phyloP scores from a whole-genome alignment of 2,113 vertebrate genomes.

The Heliornis fulica region DNA sequence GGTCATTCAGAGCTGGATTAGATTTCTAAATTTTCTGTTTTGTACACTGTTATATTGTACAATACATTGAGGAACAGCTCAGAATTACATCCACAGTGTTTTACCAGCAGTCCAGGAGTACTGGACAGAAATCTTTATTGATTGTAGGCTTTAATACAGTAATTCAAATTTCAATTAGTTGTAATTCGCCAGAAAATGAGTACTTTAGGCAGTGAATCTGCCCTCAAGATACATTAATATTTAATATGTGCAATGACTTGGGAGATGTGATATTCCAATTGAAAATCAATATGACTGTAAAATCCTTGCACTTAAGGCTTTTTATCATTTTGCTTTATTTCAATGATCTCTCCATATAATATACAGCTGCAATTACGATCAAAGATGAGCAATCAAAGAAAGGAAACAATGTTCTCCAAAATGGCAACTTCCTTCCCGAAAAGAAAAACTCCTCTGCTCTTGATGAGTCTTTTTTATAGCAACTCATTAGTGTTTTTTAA shows the following conservation, averaged over 20 bases:
- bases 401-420: not conserved
- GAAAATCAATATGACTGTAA: constrained; percentile 29
- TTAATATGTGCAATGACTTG: constrained; percentile 5
- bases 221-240: constrained; percentile 2
- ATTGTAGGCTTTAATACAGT: not conserved
- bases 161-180: constrained; percentile 20
- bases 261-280: constrained; percentile 16
- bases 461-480: not conserved
- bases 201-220: constrained; percentile 16
- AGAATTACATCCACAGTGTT: not conserved
- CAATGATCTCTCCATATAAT: not conserved
- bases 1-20: not conserved
- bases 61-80: not conserved
- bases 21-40: not conserved
- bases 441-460: not conserved
- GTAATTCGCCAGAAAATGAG: constrained; percentile 26
- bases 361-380: not conserved
- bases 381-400: not conserved
- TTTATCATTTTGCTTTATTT: constrained; percentile 33
- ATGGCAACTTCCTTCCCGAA: not conserved
- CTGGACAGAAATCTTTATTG: constrained; percentile 1
- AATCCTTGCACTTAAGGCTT: not conserved
- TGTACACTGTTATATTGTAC: not conserved
- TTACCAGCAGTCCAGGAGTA: not conserved
- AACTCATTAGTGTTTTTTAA: not conserved